Percentiles rank a stretch among this genome's conserved stretches.
Conservation (phyloP, 2,888 invertebrate species). For the Drosophila lutescens region DNA sequence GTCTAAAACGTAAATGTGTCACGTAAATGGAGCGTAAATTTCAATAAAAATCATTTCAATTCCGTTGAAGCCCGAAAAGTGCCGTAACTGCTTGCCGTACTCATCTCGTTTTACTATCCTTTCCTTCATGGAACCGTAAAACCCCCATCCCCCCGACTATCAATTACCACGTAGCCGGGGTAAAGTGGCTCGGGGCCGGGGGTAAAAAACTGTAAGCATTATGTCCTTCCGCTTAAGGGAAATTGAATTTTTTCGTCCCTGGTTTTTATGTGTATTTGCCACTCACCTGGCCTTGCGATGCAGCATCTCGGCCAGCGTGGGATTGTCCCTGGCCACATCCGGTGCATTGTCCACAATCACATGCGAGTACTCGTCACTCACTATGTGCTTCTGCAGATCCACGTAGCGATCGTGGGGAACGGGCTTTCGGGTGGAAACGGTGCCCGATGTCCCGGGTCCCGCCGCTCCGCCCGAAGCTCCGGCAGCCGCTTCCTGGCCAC, state of each 20-base stretch:
- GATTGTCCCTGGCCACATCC: conserved; percentile 87
- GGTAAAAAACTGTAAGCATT: conserved; percentile 62
- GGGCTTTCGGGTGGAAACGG: conserved; percentile 77
- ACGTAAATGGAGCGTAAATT: conserved; percentile 81
- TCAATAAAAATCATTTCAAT: conserved; percentile 81
- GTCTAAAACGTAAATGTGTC: conserved; percentile 79
- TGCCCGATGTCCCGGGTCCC: conserved; percentile 51
- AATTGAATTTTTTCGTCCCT: conserved; percentile 72
- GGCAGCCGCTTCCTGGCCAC: conserved; percentile 70
- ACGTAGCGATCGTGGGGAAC: conserved; percentile 82
- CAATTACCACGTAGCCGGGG: conserved; percentile 39
- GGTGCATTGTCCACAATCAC: conserved; percentile 85
- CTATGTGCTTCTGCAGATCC: conserved; percentile 75
- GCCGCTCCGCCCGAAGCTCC: conserved; percentile 39
- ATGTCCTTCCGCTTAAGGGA: conserved; percentile 73
- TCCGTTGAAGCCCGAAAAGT: conserved; percentile 67
- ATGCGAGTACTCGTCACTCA: conserved; percentile 75
- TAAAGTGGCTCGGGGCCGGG: conserved; percentile 30
- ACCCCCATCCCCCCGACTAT: conserved; percentile 15
- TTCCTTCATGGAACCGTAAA: conserved; percentile 4
- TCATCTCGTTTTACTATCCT: conserved; percentile 5
- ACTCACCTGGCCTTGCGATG: conserved; percentile 85
- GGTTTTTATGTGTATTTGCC: conserved; percentile 1
- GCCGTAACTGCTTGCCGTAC: conserved; percentile 50
- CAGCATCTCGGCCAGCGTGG: conserved; percentile 89